Conservation (phyloP, 2,113 vertebrate species). For the Rissa tridactyla region DNA sequence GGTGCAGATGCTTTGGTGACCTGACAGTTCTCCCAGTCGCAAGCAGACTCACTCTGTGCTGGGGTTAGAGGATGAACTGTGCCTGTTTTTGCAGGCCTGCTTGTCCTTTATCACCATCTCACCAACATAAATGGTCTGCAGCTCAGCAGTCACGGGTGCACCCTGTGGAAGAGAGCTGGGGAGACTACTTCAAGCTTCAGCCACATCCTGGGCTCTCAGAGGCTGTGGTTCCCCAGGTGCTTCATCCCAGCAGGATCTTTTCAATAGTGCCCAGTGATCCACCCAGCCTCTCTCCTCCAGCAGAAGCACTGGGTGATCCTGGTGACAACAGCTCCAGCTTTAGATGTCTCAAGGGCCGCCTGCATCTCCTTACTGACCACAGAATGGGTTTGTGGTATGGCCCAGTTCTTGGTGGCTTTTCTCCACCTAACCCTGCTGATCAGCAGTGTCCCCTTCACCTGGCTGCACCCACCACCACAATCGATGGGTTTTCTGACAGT, state of each 20-base stretch:
- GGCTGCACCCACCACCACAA: not conserved
- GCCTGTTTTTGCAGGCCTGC: not conserved
- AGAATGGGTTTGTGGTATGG: not conserved
- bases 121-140: not conserved
- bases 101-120: not conserved
- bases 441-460: not conserved
- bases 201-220: not conserved
- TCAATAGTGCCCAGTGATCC: not conserved
- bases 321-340: not conserved
- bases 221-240: not conserved
- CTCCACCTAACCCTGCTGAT: not conserved
- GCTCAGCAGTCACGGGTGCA: not conserved
- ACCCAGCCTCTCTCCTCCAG: not conserved
- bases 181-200: not conserved
- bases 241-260: not conserved
- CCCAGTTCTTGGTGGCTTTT: not conserved
- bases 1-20: not conserved
- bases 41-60: not conserved
- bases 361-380: not conserved
- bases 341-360: not conserved
- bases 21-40: not conserved
- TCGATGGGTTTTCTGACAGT: fast-evolving
- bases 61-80: not conserved
- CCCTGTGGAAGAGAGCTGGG: not conserved
- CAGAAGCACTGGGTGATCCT: not conserved